Evolutionary conservation across 2,888 invertebrate species (phyloP).

Genomic region (Cactoblastis cactorum): DNA sequence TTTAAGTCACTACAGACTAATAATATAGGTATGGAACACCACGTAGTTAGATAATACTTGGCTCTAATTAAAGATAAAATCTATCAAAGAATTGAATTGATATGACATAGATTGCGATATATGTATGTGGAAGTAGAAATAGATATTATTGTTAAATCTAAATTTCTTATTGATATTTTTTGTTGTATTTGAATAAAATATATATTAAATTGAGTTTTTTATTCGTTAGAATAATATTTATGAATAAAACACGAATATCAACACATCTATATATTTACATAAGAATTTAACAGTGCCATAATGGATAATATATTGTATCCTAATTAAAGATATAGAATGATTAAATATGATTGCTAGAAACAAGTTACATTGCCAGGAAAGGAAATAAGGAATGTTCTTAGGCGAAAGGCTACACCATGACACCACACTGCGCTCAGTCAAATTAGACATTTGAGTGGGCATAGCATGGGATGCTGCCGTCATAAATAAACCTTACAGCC

Average conservation of each 20-base stretch:
- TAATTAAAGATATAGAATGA: slow-evolving; percentile 53
- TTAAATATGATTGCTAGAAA: slow-evolving; percentile 51
- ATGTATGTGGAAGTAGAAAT: background rate
- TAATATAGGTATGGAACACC: slow-evolving; percentile 6
- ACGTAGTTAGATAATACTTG: background rate
- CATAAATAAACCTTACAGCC: slow-evolving; percentile 43
- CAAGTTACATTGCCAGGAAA: slow-evolving; percentile 59
- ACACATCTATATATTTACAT: slow-evolving; percentile 80
- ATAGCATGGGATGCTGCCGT: slow-evolving; percentile 72
- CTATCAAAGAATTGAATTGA: no score
- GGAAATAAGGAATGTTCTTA: slow-evolving; percentile 43
- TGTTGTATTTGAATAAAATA: background rate
- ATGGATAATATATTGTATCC: slow-evolving; percentile 58
- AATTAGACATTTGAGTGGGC: slow-evolving; percentile 67
- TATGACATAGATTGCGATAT: no score
- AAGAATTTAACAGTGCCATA: slow-evolving; percentile 76
- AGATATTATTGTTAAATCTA: background rate
- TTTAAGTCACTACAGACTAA: background rate
- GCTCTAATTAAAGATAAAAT: background rate
- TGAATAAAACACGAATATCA: slow-evolving; percentile 61
- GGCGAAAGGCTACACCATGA: slow-evolving; percentile 40
- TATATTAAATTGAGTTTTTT: background rate
- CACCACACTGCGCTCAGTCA: slow-evolving; percentile 66
- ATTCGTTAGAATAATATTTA: background rate
- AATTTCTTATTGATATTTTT: background rate